Evolutionary conservation across 1,140 invertebrate genomes (phyloP).

Genomic region (Stegodyphus dumicola): DNA sequence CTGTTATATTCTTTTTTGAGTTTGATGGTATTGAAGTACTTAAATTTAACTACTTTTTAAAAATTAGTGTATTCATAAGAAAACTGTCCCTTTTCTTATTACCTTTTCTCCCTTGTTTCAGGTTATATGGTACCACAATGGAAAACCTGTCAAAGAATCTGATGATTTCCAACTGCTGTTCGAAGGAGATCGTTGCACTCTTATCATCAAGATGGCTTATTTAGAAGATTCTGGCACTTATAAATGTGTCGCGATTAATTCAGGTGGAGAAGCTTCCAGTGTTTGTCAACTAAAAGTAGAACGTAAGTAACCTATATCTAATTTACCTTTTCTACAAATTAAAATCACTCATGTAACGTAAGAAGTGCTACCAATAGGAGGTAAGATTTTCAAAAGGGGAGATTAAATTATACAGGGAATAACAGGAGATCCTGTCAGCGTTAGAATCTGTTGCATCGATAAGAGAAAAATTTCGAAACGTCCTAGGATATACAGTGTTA

Average conservation of each 20-base stretch:
- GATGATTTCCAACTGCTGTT: slow-evolving; percentile 83
- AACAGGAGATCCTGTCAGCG: too few relatives aligned
- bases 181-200: slow-evolving; percentile 82
- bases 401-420: neutral
- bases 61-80: too few relatives aligned
- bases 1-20: too few relatives aligned
- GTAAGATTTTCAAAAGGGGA: neutral
- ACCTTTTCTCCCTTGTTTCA: slow-evolving; percentile 63
- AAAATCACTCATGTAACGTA: too few relatives aligned
- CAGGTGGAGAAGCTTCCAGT: slow-evolving; percentile 82
- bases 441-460: too few relatives aligned
- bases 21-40: too few relatives aligned
- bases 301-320: slow-evolving; percentile 59
- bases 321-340: neutral
- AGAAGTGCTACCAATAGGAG: neutral
- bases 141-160: slow-evolving; percentile 85
- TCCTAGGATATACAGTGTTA: too few relatives aligned
- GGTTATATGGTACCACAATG: slow-evolving; percentile 89
- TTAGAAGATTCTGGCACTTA: slow-evolving; percentile 87
- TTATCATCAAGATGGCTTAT: slow-evolving; percentile 86
- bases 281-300: slow-evolving; percentile 75
- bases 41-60: too few relatives aligned
- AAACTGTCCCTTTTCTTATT: too few relatives aligned
- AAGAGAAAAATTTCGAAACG: too few relatives aligned
- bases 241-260: slow-evolving; percentile 87